Evolutionary conservation across 2,113 vertebrate species (phyloP), one percentile per base, ranked within the genome.

Genomic region (Grallaria varia): DNA sequence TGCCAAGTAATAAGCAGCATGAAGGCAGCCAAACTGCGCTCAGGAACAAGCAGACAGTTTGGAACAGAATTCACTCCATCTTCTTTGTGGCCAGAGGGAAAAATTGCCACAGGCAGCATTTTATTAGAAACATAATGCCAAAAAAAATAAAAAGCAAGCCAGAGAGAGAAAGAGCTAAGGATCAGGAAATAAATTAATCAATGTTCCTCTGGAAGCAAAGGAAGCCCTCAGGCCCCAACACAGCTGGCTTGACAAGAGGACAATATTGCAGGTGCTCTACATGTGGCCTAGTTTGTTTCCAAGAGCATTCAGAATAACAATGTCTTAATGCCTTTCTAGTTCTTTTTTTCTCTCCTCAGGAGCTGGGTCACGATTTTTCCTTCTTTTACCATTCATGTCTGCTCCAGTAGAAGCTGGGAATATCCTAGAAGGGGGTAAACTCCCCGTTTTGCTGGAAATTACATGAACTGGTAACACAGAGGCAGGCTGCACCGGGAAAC

Each of bases 121-220:
- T 95, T 95, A 94, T 91, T 90, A 91, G 84, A 93, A 93, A 35
- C 18, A 45, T 49, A 86, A 66, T 53, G 59, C 50, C 24, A 72
- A 81, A 76, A 76, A 67, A 78, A 44, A 80, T n/a, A 18, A 15
- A 42, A n/a, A 10, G 4, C 14, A 63, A 49, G 35, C 22, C 31
- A 11, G n/a, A 58, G 25, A 58, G 14, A 66, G 37, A 87, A 44
- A 69, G 59, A 78, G n/a, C 53, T 83, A 60, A 63, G 53, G 45
- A 76, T 73, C 5, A 8, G 59, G 55, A 93, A 90, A 62, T 50
- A 92, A 75, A 93, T 84, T 63, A 81, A 91, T 80, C 42, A 79
- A 12, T 62, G 58, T 47, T 90, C 28, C 37, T 87, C 33, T 91
- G 71, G 45, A 89, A 94, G 39, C 8, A 30, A 50, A 69, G 35